These are phyloP conservation scores for Sebastes taczanowskii DNA, from an alignment of 2,797 vertebrate species.

Conservation along the genomic window DNA sequence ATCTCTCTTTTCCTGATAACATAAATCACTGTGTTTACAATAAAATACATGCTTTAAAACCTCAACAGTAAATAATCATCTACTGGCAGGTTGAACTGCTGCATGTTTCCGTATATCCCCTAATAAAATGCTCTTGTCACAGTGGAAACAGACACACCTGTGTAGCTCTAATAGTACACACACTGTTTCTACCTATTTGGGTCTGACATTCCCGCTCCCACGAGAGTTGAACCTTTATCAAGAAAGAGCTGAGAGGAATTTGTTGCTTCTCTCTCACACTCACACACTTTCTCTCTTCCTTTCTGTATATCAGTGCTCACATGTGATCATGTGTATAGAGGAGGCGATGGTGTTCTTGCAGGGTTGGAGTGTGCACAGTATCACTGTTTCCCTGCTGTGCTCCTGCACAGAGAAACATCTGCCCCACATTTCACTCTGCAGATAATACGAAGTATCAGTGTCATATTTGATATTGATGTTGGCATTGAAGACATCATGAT, in stretches of 20 bases:
- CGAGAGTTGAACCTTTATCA: conserved; percentile 28
- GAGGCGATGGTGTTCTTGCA: conserved; percentile 12
- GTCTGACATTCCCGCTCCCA: conserved; percentile 10
- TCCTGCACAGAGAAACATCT: background rate
- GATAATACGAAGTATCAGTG: background rate
- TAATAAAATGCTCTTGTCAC: background rate
- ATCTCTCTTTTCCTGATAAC: background rate
- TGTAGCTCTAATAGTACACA: conserved; percentile 3
- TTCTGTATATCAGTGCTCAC: conserved; percentile 11
- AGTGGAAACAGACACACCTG: conserved; percentile 21
- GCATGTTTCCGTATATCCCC: background rate
- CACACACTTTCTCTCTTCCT: background rate
- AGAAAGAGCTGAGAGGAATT: conserved; percentile 16
- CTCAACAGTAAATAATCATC: background rate
- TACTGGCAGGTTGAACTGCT: background rate
- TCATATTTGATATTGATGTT: background rate
- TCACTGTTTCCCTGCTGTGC: conserved; percentile 14
- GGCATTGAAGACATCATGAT: background rate
- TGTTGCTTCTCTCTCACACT: background rate
- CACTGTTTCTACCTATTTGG: background rate
- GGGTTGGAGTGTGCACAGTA: background rate
- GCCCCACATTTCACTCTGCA: background rate
- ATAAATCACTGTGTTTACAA: background rate
- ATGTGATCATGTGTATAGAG: conserved; percentile 5
- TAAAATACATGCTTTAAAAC: background rate